These are phyloP conservation scores for Ciconia nigra DNA, from an alignment of 2,797 vertebrate genomes.

Conservation along the genomic window DNA sequence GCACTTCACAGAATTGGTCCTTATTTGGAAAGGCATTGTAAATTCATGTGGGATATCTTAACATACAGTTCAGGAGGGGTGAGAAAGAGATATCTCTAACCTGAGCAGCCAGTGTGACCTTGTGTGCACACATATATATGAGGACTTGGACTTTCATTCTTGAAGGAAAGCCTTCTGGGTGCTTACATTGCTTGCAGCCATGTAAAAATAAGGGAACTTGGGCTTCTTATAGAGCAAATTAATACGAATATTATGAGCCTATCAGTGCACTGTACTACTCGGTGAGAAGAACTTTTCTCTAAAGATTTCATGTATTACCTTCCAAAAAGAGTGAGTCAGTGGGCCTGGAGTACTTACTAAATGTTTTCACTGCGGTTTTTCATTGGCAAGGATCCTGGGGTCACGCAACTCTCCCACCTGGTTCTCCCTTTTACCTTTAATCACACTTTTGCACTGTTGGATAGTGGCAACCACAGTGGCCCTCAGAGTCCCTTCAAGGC, in stretches of 20 bases:
- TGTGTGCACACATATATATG: neutral
- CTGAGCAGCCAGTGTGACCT: neutral
- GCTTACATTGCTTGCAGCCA: neutral
- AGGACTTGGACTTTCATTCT: neutral
- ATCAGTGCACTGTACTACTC: neutral
- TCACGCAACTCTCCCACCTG: neutral
- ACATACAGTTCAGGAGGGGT: neutral
- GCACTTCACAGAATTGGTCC: neutral
- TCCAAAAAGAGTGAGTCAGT: neutral
- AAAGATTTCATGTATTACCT: neutral
- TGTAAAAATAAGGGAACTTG: neutral
- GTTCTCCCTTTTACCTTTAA: neutral
- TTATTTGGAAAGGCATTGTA: neutral
- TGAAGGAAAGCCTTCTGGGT: neutral
- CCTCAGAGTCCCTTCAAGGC: neutral
- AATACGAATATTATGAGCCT: neutral
- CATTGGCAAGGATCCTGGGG: neutral
- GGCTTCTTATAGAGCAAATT: neutral
- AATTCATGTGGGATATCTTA: neutral
- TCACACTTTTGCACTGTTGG: neutral
- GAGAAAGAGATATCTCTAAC: neutral
- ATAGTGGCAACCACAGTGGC: neutral
- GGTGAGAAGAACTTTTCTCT: neutral
- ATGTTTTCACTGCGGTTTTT: neutral
- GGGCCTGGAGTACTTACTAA: neutral